These are phyloP conservation scores for Florisuga fusca DNA, from an alignment of 2,797 vertebrate species.

Conservation along the genomic window DNA sequence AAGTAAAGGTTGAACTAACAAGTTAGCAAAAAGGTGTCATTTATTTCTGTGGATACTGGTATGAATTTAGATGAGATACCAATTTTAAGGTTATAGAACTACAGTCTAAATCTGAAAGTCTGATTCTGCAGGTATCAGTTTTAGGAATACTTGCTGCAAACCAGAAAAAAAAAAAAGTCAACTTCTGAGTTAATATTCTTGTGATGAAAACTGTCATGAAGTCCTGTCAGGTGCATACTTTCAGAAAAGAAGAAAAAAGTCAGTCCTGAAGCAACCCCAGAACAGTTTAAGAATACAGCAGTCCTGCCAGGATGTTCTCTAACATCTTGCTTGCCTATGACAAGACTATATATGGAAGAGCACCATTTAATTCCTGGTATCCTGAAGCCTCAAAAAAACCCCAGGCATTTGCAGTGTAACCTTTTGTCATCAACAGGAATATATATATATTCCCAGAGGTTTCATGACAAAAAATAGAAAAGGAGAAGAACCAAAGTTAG, in stretches of 20 bases:
- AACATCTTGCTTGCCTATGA: constrained; percentile 19
- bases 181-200: constrained; percentile 66
- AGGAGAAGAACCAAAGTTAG: background rate
- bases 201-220: constrained; percentile 60
- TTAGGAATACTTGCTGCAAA: constrained; percentile 18
- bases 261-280: constrained; percentile 59
- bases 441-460: background rate
- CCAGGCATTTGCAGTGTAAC: background rate
- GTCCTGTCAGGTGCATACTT: constrained; percentile 58
- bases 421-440: background rate
- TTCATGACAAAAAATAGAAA: background rate
- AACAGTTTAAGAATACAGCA: constrained; percentile 32
- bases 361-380: background rate
- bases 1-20: constrained; percentile 63
- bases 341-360: background rate
- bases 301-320: constrained; percentile 22
- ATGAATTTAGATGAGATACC: constrained; percentile 44
- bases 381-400: background rate
- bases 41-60: constrained; percentile 30
- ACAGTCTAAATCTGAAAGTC: constrained; percentile 63
- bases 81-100: constrained; percentile 44
- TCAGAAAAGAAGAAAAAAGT: constrained; percentile 54
- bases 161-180: background rate
- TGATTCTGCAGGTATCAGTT: constrained; percentile 27
- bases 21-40: constrained; percentile 45